A percentile compares a stretch with the other conserved stretches of the same genome.
These are phyloP conservation scores for Melitaea cinxia DNA, from an alignment of 1,140 invertebrate species.

Conservation along the genomic window DNA sequence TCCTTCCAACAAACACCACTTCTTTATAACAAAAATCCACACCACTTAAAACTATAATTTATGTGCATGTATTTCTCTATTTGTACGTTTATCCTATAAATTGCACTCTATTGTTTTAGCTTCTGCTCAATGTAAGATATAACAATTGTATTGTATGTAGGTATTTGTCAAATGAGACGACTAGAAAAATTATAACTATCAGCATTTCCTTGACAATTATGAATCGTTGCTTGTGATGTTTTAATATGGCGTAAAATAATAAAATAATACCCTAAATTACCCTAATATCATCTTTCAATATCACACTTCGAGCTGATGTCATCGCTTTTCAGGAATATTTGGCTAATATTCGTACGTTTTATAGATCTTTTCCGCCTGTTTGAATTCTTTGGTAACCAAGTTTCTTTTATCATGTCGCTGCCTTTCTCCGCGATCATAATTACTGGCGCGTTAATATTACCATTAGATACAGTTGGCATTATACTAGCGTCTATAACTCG, in stretches of 20 bases:
- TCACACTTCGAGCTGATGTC: conserved; percentile 35
- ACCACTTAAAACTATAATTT: too few relatives aligned
- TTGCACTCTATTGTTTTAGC: not conserved
- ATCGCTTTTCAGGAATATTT: conserved; percentile 43
- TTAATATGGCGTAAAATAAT: conserved; percentile 13
- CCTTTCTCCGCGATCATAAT: conserved; percentile 98
- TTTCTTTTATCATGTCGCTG: conserved; percentile 91
- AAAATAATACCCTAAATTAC: conserved; percentile 23
- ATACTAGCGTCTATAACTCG: conserved; percentile 91
- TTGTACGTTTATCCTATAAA: too few relatives aligned
- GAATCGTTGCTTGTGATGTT: too few relatives aligned
- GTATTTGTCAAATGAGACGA: conserved; percentile 18
- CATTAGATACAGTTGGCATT: conserved; percentile 91
- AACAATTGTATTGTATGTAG: conserved; percentile 3
- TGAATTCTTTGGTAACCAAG: conserved; percentile 82
- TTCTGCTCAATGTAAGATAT: too few relatives aligned
- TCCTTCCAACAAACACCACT: conserved; percentile 1
- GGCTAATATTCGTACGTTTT: conserved; percentile 47
- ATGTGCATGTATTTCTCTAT: too few relatives aligned
- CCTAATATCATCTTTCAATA: conserved; percentile 47
- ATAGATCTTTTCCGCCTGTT: conserved; percentile 61
- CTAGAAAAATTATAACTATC: conserved; percentile 24
- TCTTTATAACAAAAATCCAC: conserved; percentile 3
- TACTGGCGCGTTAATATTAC: conserved; percentile 92
- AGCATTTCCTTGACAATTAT: too few relatives aligned